Evolutionary conservation across 1,140 invertebrate genomes (phyloP), one percentile per base, ranked within the genome.

Genomic region (Harlomillsia oculata): DNA sequence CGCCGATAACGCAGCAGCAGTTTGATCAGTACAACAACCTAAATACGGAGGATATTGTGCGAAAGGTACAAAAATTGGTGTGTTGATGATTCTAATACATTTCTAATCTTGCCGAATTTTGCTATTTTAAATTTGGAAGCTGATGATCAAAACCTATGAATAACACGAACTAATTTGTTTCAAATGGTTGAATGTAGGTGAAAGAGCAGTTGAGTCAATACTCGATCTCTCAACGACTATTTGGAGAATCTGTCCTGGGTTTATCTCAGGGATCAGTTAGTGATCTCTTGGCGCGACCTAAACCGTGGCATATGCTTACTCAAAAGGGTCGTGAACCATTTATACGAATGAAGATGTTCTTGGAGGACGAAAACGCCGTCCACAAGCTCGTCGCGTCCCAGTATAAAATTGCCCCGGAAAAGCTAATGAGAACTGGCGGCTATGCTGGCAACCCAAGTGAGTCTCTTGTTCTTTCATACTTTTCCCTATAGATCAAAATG

Each of bases 21-120:
- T 98, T 99, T 72, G 95, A 99, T 73, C 83, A 92, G 71, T 99
- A 96, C 76, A 91, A 95, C 69, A 94, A 94, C 71, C 80, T 99
- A 40, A 97, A 98, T 70, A 99, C 96, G 0, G 95, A 99, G 75
- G 93, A 98, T 60, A 92, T 99, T 61, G 96, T 99, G 23, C 87
- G 93, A 65, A 87, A 89, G 74, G 89, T 83, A 70, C 71, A 69
- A 37, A 20, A 28, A 37, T 30, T 29, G 23, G 25, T 56, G 8
- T 5, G n/a, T 50, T 32, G 5, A 11, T 16, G 11, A 20, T 29
- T n/a, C n/a, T n/a, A n/a, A n/a, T n/a, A n/a, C n/a, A n/a, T n/a
- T n/a, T n/a, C n/a, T n/a, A n/a, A n/a, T n/a, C n/a, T n/a, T n/a
- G n/a, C n/a, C n/a, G n/a, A n/a, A n/a, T n/a, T n/a, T n/a, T n/a